These are phyloP conservation scores for Oreochromis niloticus DNA, from an alignment of 2,113 vertebrate species.

Conservation along the genomic window DNA sequence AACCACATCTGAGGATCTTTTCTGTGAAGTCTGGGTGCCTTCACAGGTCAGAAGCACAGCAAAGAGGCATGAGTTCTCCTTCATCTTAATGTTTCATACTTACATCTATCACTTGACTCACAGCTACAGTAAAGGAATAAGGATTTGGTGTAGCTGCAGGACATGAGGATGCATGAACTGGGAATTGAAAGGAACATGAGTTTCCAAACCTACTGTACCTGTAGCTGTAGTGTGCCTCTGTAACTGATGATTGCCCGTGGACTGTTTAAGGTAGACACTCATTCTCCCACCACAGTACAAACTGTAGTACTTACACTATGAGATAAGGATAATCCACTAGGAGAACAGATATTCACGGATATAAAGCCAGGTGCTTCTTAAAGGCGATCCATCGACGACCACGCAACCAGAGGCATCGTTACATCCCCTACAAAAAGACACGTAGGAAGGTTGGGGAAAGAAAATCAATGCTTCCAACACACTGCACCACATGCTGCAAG, in stretches of 20 bases:
- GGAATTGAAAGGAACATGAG: background rate
- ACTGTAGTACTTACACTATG: background rate
- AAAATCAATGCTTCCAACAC: constrained; percentile 41
- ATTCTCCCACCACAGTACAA: background rate
- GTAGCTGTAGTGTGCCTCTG: background rate
- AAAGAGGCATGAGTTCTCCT: background rate
- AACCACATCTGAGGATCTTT: background rate
- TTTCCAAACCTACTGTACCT: background rate
- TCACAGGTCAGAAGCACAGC: background rate
- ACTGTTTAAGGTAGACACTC: background rate
- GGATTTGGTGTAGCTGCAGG: background rate
- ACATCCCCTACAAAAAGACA: constrained; percentile 25
- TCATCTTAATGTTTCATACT: background rate
- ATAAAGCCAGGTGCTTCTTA: constrained; percentile 10
- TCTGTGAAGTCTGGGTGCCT: background rate
- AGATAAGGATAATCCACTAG: background rate
- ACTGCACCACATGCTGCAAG: background rate
- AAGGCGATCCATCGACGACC: constrained; percentile 20
- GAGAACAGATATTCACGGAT: constrained; percentile 18
- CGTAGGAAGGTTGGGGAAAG: constrained; percentile 20
- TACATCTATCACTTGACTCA: background rate
- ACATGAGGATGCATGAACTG: background rate
- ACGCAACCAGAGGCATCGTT: constrained; percentile 5
- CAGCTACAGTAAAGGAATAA: background rate
- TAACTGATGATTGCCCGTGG: background rate